Conservation (phyloP, 2,888 invertebrate genomes). For the Trisateles emortualis region DNA sequence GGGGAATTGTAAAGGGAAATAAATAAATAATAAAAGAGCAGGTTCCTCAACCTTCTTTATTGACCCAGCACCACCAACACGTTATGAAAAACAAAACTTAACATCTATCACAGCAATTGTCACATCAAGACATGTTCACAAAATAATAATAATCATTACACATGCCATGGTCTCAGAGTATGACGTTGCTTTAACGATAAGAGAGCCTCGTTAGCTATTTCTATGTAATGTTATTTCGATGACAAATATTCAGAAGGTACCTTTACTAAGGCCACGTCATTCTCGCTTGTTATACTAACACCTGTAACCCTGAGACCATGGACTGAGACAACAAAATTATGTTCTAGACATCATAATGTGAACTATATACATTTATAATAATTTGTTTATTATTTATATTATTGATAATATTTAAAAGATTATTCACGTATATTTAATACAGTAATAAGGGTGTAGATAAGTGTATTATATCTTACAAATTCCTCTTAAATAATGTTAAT, state of each 20-base stretch:
- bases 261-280: constrained; percentile 22
- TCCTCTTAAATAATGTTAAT: neutral
- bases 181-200: constrained; percentile 16
- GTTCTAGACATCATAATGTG: too few relatives aligned
- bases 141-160: constrained; percentile 22
- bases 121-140: constrained; percentile 46
- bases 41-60: constrained; percentile 78
- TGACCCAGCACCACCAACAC: constrained; percentile 73
- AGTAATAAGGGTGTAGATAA: neutral
- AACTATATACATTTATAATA: too few relatives aligned
- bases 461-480: neutral
- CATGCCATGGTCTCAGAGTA: constrained; percentile 23
- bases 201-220: constrained; percentile 28
- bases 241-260: constrained; percentile 25
- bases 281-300: constrained; percentile 16
- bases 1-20: neutral
- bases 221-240: constrained; percentile 25
- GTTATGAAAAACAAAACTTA: constrained; percentile 67
- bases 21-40: constrained; percentile 40
- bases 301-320: neutral
- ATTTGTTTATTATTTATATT: too few relatives aligned
- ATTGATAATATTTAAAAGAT: neutral
- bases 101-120: constrained; percentile 79
- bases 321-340: neutral
- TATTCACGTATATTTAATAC: neutral